A percentile compares a stretch with the other conserved stretches of the same genome.
Evolutionary conservation across 2,797 vertebrate species (phyloP).

Genomic region (Cryptoblepharus egeriae): DNA sequence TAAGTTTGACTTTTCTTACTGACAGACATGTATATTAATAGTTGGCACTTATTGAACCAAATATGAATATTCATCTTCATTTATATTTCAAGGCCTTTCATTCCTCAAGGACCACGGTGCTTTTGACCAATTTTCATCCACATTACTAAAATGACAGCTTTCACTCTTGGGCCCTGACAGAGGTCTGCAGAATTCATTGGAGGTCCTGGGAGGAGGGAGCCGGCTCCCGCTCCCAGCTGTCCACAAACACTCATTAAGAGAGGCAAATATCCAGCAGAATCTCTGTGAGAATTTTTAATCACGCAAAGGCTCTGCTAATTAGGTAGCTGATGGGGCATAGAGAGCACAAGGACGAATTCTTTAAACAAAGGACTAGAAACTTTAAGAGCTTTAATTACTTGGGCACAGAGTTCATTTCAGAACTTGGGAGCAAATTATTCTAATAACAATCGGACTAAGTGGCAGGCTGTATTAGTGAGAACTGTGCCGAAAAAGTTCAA

Average conservation of each 20-base stretch:
- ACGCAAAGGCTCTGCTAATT: slow-evolving; percentile 98
- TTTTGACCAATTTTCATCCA: slow-evolving; percentile 96
- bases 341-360: slow-evolving; percentile 99
- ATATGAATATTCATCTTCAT: slow-evolving; percentile 99
- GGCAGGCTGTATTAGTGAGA: slow-evolving; percentile 88
- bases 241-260: slow-evolving; percentile 99
- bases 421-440: slow-evolving; percentile 99
- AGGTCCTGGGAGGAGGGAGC: slow-evolving; percentile 90
- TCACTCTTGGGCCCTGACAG: slow-evolving; percentile 98
- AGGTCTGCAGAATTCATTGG: slow-evolving; percentile 93
- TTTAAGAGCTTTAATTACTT: slow-evolving; percentile 99
- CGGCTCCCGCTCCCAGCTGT: slow-evolving; percentile 94
- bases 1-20: slow-evolving; percentile 84
- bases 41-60: slow-evolving; percentile 95
- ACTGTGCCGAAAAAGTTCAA: slow-evolving; percentile 89
- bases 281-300: slow-evolving; percentile 99
- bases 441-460: slow-evolving; percentile 96
- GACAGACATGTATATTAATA: slow-evolving; percentile 99
- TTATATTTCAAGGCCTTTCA: slow-evolving; percentile 99
- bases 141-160: slow-evolving; percentile 97
- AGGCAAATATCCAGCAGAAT: slow-evolving; percentile 99
- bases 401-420: slow-evolving; percentile 99
- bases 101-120: slow-evolving; percentile 88
- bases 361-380: slow-evolving; percentile 99
- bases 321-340: slow-evolving; percentile 99